Base-by-base conservation (phyloP, 2,888 invertebrate species). In the Ophion ventricosus region DNA sequence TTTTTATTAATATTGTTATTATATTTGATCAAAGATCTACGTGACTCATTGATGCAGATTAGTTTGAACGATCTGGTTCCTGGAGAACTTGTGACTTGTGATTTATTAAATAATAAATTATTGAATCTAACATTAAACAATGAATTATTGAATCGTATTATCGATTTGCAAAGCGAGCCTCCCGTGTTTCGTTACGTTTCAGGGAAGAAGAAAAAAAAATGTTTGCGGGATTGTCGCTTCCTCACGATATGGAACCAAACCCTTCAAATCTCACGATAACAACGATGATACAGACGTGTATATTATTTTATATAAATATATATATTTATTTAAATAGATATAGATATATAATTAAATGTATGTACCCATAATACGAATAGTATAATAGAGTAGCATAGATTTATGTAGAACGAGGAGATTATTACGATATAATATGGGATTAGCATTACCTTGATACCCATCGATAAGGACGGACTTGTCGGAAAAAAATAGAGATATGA, bases 381-480 rank as follows among this genome's bases (percentile, higher is more conserved):
- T 81, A 79, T 81, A 75, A 74, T 84, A 75, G 74, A 84, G 70
- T 81, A 82, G 82, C 84, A 84, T 84, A 84, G 72, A 75, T 79
- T 81, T 82, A 84, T 85, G 82, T 90, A 90, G 91, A 92, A 92
- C 92, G 91, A 92, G 93, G 92, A 84, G 84, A 93, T 91, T 92
- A 72, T 93, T 93, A 84, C 84, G 92, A 92, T 93, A 93, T 92
- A 91, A 93, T 93, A 93, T 92, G 93, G 93, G 93, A 93, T 93
- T 93, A 93, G 93, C 92, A 93, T 94, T 94, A 94, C 93, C 93
- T 94, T 93, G 92, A 93, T 91, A 93, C 93, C 93, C 94, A 93
- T 93, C 94, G 93, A 93, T 93, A 93, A 93, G 93, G 94, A 93
- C 93, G 93, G 93, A 93, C 93, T 93, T 92, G 93, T 93, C 92